Conservation (phyloP, 1,140 invertebrate genomes). For the Drosophila yakuba region DNA sequence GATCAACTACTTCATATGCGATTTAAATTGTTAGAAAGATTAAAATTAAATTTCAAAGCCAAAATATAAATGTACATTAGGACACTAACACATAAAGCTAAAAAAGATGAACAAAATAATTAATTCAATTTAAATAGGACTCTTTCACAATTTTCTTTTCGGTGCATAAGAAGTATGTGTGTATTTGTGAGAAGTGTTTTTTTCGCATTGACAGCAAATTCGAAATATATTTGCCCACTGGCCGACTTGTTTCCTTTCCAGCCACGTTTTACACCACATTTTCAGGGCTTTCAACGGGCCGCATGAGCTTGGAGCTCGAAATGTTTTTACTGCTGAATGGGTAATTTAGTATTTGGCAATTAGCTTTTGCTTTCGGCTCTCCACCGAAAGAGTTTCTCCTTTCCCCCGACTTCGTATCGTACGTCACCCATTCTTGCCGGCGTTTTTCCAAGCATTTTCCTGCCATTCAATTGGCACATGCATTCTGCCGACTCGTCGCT, state of each 20-base stretch:
- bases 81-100: too few species aligned
- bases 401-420: constrained; percentile 12
- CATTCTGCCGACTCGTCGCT: constrained; percentile 54
- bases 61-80: too few species aligned
- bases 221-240: constrained; percentile 74
- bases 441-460: constrained; percentile 4
- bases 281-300: constrained; percentile 59
- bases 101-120: too few species aligned
- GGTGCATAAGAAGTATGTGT: constrained; percentile 14
- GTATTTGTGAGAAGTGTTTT: constrained; percentile 43
- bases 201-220: constrained; percentile 82
- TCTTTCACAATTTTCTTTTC: not conserved
- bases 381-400: constrained; percentile 11
- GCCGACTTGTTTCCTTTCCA: constrained; percentile 37
- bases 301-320: constrained; percentile 53
- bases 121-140: too few species aligned
- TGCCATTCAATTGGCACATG: constrained; percentile 59
- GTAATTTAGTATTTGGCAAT: constrained; percentile 83
- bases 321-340: constrained; percentile 82
- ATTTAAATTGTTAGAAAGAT: not conserved
- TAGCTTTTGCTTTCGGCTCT: constrained; percentile 76
- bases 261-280: constrained; percentile 72
- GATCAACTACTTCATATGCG: not conserved
- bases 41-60: too few species aligned
- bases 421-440: constrained; percentile 1